Conservation (phyloP, 2,888 invertebrate genomes). For the Dryadula phaetusa region DNA sequence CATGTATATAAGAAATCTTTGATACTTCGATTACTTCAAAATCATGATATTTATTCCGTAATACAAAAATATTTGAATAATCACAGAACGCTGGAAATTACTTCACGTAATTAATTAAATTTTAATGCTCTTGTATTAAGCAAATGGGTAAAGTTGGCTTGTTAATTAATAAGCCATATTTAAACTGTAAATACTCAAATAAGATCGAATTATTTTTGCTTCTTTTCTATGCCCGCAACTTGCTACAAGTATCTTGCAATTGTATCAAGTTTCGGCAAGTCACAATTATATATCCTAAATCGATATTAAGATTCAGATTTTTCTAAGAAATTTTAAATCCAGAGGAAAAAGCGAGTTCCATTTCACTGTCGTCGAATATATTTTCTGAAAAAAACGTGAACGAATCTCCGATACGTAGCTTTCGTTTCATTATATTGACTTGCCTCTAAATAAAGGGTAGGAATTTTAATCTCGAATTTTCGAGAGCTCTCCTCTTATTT, state of each 20-base stretch:
- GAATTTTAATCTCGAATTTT: conserved; percentile 48
- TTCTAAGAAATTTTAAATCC: conserved; percentile 27
- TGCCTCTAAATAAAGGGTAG: conserved; percentile 48
- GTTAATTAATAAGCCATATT: neutral
- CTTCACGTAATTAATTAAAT: neutral
- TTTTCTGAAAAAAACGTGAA: conserved; percentile 43
- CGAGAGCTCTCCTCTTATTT: conserved; percentile 43
- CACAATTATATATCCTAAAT: neutral
- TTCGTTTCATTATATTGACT: conserved; percentile 49
- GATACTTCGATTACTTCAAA: too few relatives aligned
- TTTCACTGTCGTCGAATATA: conserved; percentile 46
- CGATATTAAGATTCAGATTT: conserved; percentile 14
- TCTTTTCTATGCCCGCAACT: too few relatives aligned
- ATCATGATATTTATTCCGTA: too few relatives aligned
- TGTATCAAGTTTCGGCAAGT: too few relatives aligned
- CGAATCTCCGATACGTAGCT: conserved; percentile 44
- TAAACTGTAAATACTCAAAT: neutral
- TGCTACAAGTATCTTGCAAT: neutral
- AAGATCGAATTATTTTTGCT: too few relatives aligned
- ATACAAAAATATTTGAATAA: neutral
- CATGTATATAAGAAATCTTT: too few relatives aligned
- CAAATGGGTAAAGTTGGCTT: neutral
- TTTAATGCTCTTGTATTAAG: neutral
- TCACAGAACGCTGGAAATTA: neutral
- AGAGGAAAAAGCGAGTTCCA: conserved; percentile 33